phyloP scores from a whole-genome alignment of 2,797 vertebrate genomes.

The Darevskia nairensis region DNA sequence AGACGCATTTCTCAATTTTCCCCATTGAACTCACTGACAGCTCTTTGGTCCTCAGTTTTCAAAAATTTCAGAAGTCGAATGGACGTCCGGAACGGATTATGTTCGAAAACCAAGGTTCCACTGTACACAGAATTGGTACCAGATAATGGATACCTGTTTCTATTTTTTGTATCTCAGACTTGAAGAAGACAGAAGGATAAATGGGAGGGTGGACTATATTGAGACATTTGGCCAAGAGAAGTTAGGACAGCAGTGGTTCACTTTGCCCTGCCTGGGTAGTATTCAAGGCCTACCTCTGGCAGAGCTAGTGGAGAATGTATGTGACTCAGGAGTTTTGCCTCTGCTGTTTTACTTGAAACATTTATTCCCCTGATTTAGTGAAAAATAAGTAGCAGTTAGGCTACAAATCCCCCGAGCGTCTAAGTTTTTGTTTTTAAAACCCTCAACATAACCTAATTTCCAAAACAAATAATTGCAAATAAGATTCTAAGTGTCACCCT shows the following conservation, averaged over 20 bases:
- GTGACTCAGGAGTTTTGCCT: constrained; percentile 56
- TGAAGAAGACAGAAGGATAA: not conserved
- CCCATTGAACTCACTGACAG: no score
- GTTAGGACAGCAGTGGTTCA: constrained; percentile 42
- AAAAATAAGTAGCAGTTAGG: constrained; percentile 70
- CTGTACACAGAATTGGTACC: not conserved
- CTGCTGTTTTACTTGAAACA: constrained; percentile 50
- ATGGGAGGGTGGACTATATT: constrained; percentile 28
- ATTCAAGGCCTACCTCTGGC: constrained; percentile 58
- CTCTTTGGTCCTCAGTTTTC: no score
- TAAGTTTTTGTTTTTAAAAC: constrained; percentile 12
- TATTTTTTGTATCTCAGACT: not conserved
- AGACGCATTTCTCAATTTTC: no score
- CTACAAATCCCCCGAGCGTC: constrained; percentile 53
- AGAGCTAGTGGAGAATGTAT: constrained; percentile 45
- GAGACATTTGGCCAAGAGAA: not conserved
- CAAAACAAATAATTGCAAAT: constrained; percentile 72
- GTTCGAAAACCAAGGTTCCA: no score
- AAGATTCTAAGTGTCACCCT: constrained; percentile 55
- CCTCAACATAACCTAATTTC: constrained; percentile 56
- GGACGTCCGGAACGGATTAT: no score
- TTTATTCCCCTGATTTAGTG: constrained; percentile 62
- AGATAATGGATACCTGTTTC: not conserved
- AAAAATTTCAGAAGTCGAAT: no score
- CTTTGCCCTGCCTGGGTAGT: constrained; percentile 48